Percentiles rank a stretch among this genome's conserved stretches.
These are phyloP conservation scores for Drosophila subsilvestris DNA, from an alignment of 2,888 invertebrate species.

Conservation along the genomic window DNA sequence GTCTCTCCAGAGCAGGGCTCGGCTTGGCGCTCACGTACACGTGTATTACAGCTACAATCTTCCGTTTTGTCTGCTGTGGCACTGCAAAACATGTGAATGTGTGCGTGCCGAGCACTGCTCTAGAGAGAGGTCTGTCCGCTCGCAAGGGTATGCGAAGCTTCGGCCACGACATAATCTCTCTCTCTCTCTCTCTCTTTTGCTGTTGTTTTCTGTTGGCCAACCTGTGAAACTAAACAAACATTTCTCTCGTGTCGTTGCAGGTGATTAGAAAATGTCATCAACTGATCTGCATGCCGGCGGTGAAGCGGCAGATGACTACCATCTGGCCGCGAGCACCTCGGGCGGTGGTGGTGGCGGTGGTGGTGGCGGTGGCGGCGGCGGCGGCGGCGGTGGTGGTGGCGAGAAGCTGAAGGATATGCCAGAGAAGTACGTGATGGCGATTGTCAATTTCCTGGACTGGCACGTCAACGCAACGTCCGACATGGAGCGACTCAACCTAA, in stretches of 20 bases:
- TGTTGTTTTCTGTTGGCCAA: background rate
- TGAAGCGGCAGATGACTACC: slow-evolving; percentile 17
- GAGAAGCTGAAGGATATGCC: slow-evolving; percentile 81
- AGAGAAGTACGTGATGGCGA: slow-evolving; percentile 81
- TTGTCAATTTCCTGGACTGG: slow-evolving; percentile 81
- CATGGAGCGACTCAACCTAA: slow-evolving; percentile 85
- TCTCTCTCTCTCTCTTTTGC: background rate
- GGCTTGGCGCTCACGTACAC: no score
- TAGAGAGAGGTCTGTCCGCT: no score
- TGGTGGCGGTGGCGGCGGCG: slow-evolving; percentile 14
- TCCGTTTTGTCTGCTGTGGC: no score
- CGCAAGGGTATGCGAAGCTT: no score
- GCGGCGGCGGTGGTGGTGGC: slow-evolving; percentile 47
- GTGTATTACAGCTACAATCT: no score
- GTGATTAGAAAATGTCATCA: background rate
- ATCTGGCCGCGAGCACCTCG: slow-evolving; percentile 31
- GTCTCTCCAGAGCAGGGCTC: background rate
- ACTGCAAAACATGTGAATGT: no score
- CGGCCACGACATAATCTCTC: background rate
- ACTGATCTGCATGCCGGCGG: background rate
- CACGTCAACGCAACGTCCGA: slow-evolving; percentile 80
- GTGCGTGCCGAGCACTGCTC: no score
- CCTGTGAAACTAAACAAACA: slow-evolving; percentile 4
- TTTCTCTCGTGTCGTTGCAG: background rate
- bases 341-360: slow-evolving; percentile 4